Evolutionary conservation across 2,113 vertebrate species (phyloP), one percentile per base, ranked within the genome.

Genomic region (Trachemys scripta): DNA sequence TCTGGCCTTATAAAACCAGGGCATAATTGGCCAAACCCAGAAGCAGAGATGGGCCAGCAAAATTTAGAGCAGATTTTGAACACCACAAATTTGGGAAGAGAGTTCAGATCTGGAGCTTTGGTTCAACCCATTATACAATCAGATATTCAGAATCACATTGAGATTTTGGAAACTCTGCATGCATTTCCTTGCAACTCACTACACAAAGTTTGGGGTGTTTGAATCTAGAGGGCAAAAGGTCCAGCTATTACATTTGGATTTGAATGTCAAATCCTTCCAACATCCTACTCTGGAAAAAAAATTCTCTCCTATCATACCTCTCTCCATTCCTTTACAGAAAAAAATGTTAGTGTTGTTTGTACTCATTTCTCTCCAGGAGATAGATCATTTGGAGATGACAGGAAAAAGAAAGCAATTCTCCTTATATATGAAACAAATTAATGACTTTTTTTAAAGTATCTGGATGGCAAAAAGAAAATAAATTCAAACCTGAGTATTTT

Each of bases 151-250:
- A 76, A 8, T 6, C 76, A 4, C 6, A 9, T 17, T 38, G 78
- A 5, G 4, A 42, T 89, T 93, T 45, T 76, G 54, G 27, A 93
- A 84, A 3, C 4, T 10, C 88, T 86, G 49, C 51, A 6, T 20
- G 7, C 56, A 65, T 51, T 45, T 10, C 5, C 6, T 17, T 51
- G 31, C 42, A 49, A 0, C 0, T 53, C 54, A 19, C 8, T 47
- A 8, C 16, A 17, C 17, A 72, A 4, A 57, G 22, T 57, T 56
- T 53, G 53, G 38, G 6, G 17, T 42, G 22, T 91, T 5, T 14
- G 12, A 3, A 57, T 12, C 27, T 59, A 29, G 22, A 17, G 0
- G 83, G 24, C 17, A 72, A 69, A 47, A 78, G 22, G 12, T 78
- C 65, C 75, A 47, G 22, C 25, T 31, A 5, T 79, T n/a, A 57